Evolutionary conservation across 2,888 invertebrate species (phyloP), one percentile per base, ranked within the genome.

Genomic region (Apodemia hepburni): DNA sequence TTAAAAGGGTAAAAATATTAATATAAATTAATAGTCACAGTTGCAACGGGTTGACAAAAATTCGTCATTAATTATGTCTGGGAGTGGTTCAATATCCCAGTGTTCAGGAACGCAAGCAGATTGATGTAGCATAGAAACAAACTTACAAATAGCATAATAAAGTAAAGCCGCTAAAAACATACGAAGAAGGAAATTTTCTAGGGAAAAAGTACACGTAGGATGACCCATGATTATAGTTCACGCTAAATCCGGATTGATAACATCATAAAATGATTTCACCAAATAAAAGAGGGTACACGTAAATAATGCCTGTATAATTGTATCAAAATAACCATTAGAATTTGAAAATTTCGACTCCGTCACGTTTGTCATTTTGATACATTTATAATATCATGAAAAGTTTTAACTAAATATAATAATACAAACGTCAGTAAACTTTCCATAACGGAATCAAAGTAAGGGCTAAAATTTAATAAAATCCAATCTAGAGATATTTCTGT

Each of bases 281-380:
- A 84, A 72, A 71, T 80, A 81, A 69, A 84, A 79, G 22, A 85
- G 70, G 0, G 76, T 72, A 69, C 72, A 80, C 3, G 84, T 83
- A 64, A 84, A 83, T 4, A 82, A 7, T 2, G 80, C 68, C 65
- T 84, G 81, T 2, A 83, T 60, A 6, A 84, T 64, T 15, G 75
- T 71, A 47, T 81, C 75, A 2, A 78, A 51, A 9, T 76, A 77
- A 61, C 59, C 22, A 18, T 42, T 42, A 5, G 18, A 45, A 38
- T 42, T 12, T 8, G 38, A 54, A 27, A 17, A 58, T 65, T 62
- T n/a, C 1, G 29, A 7, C 47, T 62, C 9, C 38, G 27, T 29
- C 7, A 38, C 12, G 54, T 49, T 11, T 2, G 18, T 51, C 54
- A 54, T 54, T 27, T 54, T 54, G 22, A 11, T 11, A 9, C 1